These are phyloP conservation scores for Hemibagrus wyckioides DNA, from an alignment of 2,113 vertebrate species.

Conservation along the genomic window DNA sequence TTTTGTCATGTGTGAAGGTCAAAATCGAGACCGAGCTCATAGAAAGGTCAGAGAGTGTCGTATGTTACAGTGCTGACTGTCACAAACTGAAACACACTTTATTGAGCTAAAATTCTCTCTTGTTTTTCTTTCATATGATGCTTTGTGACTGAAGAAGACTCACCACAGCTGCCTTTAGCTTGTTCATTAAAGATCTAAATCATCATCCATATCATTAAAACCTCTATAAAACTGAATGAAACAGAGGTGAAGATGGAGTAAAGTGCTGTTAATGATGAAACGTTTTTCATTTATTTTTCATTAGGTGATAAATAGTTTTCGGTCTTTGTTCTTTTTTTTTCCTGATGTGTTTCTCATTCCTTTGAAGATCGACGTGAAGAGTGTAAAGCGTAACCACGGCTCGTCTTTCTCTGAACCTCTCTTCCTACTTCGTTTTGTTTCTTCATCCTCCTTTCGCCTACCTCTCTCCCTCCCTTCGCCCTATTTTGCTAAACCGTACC, in stretches of 20 bases:
- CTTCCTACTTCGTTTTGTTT: background rate
- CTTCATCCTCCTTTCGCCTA: background rate
- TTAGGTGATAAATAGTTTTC: background rate
- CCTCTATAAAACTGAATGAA: background rate
- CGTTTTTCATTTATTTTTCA: background rate
- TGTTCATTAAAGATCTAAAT: background rate
- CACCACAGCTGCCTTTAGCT: no score
- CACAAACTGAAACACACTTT: background rate
- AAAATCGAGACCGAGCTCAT: background rate
- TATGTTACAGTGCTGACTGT: background rate
- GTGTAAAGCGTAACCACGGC: background rate
- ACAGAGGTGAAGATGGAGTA: background rate
- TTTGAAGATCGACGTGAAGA: background rate
- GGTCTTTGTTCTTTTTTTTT: background rate
- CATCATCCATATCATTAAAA: background rate
- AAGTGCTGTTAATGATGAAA: background rate
- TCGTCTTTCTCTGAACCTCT: background rate
- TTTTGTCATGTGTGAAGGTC: background rate
- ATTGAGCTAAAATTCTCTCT: background rate
- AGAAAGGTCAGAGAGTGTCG: background rate
- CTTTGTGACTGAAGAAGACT: no score
- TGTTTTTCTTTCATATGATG: no score
- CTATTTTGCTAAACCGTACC: constrained; percentile 8
- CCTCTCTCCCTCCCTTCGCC: background rate
- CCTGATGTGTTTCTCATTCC: background rate